Evolutionary conservation across 1,140 invertebrate species (phyloP).

Genomic region (Sarcophaga bullata): DNA sequence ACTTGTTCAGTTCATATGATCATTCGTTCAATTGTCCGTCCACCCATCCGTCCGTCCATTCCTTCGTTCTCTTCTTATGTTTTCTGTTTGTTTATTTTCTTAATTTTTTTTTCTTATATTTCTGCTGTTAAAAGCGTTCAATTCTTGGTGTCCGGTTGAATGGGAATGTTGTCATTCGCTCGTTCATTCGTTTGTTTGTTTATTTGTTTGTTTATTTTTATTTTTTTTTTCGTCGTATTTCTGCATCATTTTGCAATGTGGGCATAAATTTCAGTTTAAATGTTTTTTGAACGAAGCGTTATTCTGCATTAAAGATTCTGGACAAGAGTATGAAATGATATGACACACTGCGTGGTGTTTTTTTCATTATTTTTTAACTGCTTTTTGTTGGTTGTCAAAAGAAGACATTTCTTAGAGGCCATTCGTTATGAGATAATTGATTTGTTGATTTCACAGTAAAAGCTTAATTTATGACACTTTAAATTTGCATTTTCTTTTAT

Average conservation of each 20-base stretch:
- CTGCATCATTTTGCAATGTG: neutral
- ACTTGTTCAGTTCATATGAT: slow-evolving; percentile 9
- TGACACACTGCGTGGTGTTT: neutral
- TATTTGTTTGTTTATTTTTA: no score
- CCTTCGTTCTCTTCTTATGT: neutral
- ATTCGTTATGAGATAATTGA: no score
- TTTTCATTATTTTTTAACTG: neutral
- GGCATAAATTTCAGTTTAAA: neutral
- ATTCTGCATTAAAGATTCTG: neutral
- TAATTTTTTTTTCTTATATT: neutral
- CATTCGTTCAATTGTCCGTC: neutral
- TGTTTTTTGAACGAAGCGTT: neutral
- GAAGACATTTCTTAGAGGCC: no score
- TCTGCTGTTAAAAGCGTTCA: slow-evolving; percentile 6
- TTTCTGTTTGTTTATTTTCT: neutral
- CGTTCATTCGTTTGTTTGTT: neutral
- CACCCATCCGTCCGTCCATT: neutral
- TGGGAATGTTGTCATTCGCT: slow-evolving; percentile 14
- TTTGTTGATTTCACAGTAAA: no score
- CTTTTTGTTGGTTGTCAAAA: no score
- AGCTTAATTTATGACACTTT: no score
- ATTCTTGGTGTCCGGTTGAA: slow-evolving; percentile 32
- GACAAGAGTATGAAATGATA: neutral
- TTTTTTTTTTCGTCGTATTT: no score
- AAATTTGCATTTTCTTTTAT: no score